phyloP scores from a whole-genome alignment of 1,140 invertebrate species.

The Micrasema minimum region DNA sequence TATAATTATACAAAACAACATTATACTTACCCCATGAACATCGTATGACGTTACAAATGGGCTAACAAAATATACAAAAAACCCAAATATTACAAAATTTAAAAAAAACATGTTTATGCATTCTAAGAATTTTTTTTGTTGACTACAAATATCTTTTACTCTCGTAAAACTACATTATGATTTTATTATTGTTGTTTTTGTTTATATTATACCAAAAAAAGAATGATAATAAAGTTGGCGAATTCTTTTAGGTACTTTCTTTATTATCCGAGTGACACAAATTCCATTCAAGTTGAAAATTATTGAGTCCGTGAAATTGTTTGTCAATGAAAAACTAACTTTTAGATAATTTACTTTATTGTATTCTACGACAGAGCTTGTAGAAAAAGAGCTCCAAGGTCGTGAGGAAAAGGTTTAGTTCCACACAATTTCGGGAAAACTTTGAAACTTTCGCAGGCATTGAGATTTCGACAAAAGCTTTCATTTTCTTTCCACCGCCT shows the following conservation, averaged over 20 bases:
- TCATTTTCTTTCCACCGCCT: constrained; percentile 48
- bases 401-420: constrained; percentile 45
- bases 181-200: no score
- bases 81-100: no score
- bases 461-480: constrained; percentile 53
- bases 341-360: constrained; percentile 42
- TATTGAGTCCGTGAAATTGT: constrained; percentile 16
- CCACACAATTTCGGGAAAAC: constrained; percentile 46
- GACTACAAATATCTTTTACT: no score
- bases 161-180: no score
- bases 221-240: neutral
- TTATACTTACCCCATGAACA: no score
- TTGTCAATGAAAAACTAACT: constrained; percentile 22
- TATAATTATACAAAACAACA: no score
- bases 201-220: constrained; percentile 1
- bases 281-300: constrained; percentile 19
- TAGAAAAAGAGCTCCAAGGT: constrained; percentile 43
- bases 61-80: no score
- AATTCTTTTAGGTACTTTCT: no score
- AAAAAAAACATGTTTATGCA: no score
- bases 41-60: no score
- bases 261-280: neutral
- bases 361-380: constrained; percentile 18
- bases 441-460: constrained; percentile 48
- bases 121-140: no score